Percentiles rank a stretch among this genome's conserved stretches.
Evolutionary conservation across 1,140 invertebrate genomes (phyloP).

Genomic region (Aphis gossypii): DNA sequence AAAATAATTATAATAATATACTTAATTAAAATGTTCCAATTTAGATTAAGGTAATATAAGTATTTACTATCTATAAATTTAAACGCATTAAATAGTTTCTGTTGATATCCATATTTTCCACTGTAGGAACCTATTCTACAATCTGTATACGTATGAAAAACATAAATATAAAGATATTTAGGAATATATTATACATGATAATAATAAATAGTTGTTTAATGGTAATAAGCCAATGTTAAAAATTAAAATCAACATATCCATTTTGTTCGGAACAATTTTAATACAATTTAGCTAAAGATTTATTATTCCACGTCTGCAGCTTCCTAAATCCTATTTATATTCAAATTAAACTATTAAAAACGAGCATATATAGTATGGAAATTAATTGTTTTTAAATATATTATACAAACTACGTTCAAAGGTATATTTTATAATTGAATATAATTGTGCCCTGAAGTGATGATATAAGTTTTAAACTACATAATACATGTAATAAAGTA

Average conservation of each 20-base stretch:
- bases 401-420: neutral
- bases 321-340: neutral
- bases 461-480: slow-evolving; percentile 11
- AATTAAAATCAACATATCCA: neutral
- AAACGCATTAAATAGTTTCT: neutral
- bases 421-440: neutral
- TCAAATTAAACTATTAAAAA: slow-evolving; percentile 5
- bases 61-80: neutral
- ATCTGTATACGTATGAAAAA: neutral
- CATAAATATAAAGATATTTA: neutral
- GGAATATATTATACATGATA: neutral
- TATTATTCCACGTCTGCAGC: neutral
- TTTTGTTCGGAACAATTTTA: slow-evolving; percentile 6
- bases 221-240: neutral
- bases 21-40: neutral
- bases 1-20: neutral
- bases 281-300: neutral
- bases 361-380: neutral
- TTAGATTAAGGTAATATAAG: neutral
- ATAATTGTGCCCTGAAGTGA: slow-evolving; percentile 13
- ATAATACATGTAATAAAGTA: neutral
- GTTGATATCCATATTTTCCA: neutral
- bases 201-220: neutral
- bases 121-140: neutral
- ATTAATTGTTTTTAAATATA: slow-evolving; percentile 7